Conservation (phyloP, 2,888 invertebrate genomes). For the Nemapogon koenigi region DNA sequence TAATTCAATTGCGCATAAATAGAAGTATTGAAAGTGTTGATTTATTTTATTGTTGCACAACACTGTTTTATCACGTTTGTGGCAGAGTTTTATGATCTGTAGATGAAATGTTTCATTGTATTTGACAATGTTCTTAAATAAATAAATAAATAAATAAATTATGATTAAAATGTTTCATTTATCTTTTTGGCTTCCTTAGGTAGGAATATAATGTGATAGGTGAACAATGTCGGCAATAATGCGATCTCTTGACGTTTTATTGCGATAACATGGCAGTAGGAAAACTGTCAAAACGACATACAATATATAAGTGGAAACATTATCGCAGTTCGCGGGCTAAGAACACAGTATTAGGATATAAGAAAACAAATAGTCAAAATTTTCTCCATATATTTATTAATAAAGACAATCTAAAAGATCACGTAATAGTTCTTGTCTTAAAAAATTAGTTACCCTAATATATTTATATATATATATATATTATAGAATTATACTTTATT, state of each 20-base stretch:
- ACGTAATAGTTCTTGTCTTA: slow-evolving; percentile 63
- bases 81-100: slow-evolving; percentile 57
- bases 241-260: neutral
- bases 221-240: neutral
- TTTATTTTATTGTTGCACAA: slow-evolving; percentile 56
- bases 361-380: slow-evolving; percentile 58
- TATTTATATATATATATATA: slow-evolving; percentile 60
- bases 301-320: neutral
- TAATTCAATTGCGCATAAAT: too few relatives aligned
- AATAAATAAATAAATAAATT: slow-evolving; percentile 34
- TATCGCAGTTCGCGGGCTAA: too few relatives aligned
- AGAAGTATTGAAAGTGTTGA: slow-evolving; percentile 35
- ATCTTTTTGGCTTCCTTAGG: neutral
- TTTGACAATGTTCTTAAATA: slow-evolving; percentile 53
- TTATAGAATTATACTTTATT: slow-evolving; percentile 18
- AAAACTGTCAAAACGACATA: neutral
- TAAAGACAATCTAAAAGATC: slow-evolving; percentile 67
- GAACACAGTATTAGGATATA: slow-evolving; percentile 12
- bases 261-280: neutral
- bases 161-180: neutral
- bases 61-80: slow-evolving; percentile 45
- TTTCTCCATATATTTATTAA: slow-evolving; percentile 66
- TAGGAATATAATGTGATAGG: neutral
- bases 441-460: slow-evolving; percentile 65
- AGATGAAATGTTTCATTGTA: slow-evolving; percentile 41